A percentile compares a stretch with the other conserved stretches of the same genome.
These are phyloP conservation scores for Urosaurus nigricauda DNA, from an alignment of 2,797 vertebrate genomes.

Conservation along the genomic window DNA sequence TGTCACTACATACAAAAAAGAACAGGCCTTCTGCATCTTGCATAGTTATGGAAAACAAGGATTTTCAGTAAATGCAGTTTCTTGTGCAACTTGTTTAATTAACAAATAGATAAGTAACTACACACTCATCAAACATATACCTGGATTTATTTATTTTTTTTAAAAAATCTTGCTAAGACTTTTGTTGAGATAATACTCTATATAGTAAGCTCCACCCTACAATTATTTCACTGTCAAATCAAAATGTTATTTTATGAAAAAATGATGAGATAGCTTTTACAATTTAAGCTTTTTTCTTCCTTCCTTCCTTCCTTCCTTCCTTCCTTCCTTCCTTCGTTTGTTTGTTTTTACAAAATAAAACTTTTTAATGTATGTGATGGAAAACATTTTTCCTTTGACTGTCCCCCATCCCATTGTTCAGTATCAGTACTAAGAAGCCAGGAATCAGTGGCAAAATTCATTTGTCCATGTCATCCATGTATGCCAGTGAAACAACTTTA, in stretches of 20 bases:
- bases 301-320: too few species aligned
- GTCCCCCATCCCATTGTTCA: too few species aligned
- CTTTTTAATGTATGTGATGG: not conserved
- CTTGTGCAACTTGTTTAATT: not conserved
- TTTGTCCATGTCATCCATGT: not conserved
- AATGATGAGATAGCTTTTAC: not conserved
- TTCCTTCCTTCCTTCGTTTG: too few species aligned
- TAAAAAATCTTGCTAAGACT: not conserved
- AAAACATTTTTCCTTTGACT: too few species aligned
- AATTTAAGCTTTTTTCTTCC: not conserved
- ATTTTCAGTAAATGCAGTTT: not conserved
- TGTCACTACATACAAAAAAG: not conserved
- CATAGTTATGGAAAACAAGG: not conserved
- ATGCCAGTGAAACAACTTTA: not conserved
- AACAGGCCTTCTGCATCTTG: not conserved
- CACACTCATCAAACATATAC: not conserved
- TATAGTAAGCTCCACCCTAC: not conserved
- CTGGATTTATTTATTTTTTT: too few species aligned
- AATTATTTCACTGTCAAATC: not conserved
- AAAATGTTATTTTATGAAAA: not conserved
- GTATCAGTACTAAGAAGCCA: too few species aligned
- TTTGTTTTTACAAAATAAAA: not conserved
- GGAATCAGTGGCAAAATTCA: not conserved
- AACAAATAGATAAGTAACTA: not conserved
- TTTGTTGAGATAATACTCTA: rapidly evolving